A percentile compares a stretch with the other conserved stretches of the same genome.
Conservation (phyloP, 30 jellyfish, hydroid and myxozoan species). For the Aurelia aurita complex sp. Pacific region DNA sequence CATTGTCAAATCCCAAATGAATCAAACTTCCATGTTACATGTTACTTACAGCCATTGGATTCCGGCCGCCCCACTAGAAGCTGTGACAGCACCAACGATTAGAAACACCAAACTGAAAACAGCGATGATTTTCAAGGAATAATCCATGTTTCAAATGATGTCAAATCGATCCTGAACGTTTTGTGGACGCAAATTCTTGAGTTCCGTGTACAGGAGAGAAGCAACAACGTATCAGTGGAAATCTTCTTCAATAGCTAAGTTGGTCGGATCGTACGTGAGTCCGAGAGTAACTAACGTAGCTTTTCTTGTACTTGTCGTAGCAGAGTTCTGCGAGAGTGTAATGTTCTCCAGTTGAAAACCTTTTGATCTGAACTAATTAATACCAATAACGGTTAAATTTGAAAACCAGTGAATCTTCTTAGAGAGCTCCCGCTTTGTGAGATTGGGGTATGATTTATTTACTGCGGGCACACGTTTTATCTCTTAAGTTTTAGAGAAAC, state of each 20-base stretch:
- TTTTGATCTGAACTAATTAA: background rate
- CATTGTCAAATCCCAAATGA: background rate
- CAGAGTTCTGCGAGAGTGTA: background rate
- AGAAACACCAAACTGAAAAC: background rate
- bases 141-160: too few relatives aligned
- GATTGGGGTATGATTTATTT: background rate
- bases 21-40: conserved; percentile 15
- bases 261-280: too few relatives aligned
- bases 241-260: too few relatives aligned
- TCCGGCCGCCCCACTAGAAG: conserved; percentile 17
- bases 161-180: too few relatives aligned
- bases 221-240: background rate
- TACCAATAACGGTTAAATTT: conserved; percentile 4
- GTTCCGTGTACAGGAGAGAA: background rate
- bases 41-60: conserved; percentile 67
- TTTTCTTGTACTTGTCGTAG: too few relatives aligned
- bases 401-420: conserved; percentile 4
- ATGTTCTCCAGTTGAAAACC: background rate
- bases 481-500: conserved; percentile 9
- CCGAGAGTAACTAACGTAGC: too few relatives aligned
- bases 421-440: conserved; percentile 23
- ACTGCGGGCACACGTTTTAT: conserved; percentile 1
- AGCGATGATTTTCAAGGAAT: too few relatives aligned
- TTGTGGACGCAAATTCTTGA: too few relatives aligned
- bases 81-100: background rate